Percentiles rank a stretch among this genome's conserved stretches.
Conservation (phyloP, 1,140 invertebrate genomes). For the Nasonia giraulti region DNA sequence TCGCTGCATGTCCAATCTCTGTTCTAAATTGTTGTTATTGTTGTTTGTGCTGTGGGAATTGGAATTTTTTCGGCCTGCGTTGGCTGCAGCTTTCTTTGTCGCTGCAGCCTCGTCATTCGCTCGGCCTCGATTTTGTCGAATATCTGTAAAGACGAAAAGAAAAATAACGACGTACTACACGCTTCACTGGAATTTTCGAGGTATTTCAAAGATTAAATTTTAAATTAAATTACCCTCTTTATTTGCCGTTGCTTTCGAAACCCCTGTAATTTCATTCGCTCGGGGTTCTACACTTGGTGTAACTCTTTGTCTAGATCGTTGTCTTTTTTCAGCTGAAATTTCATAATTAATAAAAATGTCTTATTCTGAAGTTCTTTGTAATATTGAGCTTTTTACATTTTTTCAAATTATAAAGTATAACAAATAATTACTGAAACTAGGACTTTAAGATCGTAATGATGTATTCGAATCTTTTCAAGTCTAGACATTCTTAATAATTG, state of each 20-base stretch:
- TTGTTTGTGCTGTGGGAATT: conserved; percentile 56
- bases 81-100: not conserved
- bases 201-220: not conserved
- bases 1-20: conserved; percentile 57
- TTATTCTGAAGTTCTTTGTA: not conserved
- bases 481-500: too few relatives aligned
- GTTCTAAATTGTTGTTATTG: conserved; percentile 54
- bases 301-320: conserved; percentile 57
- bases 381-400: too few relatives aligned
- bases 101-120: not conserved
- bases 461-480: too few relatives aligned
- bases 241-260: conserved; percentile 58
- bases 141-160: conserved; percentile 21
- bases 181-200: not conserved
- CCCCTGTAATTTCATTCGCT: conserved; percentile 61
- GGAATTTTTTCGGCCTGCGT: conserved; percentile 21
- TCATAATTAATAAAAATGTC: not conserved
- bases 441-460: too few relatives aligned
- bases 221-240: conserved; percentile 52
- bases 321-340: conserved; percentile 61
- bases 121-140: conserved; percentile 28
- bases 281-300: conserved; percentile 57
- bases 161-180: not conserved
- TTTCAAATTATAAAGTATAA: too few relatives aligned
- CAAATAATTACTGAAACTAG: too few relatives aligned